Conservation (phyloP, 2,113 vertebrate genomes). For the Rhea pennata region DNA sequence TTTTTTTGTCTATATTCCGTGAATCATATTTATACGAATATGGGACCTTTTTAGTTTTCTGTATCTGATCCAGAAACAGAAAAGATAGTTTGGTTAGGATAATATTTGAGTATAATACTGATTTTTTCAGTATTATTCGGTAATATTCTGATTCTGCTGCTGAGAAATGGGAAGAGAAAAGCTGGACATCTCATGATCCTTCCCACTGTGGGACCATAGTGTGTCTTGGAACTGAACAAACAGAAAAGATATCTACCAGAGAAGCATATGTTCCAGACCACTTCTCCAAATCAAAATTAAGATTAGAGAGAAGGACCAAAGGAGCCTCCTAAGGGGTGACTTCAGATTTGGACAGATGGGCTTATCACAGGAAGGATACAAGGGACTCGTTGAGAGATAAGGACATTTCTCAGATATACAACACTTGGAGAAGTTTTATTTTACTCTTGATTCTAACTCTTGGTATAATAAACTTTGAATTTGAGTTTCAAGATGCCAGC, state of each 20-base stretch:
- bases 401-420: not conserved
- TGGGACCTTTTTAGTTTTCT: not conserved
- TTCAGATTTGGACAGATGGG: not conserved
- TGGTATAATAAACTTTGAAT: not conserved
- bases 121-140: not conserved
- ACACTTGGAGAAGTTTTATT: not conserved
- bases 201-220: not conserved
- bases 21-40: not conserved
- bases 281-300: conserved; percentile 42
- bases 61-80: not conserved
- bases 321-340: not conserved
- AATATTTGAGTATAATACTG: not conserved
- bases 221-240: conserved; percentile 5
- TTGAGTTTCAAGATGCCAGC: not conserved
- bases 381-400: not conserved
- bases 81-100: not conserved
- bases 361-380: not conserved
- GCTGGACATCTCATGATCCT: not conserved
- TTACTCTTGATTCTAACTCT: not conserved
- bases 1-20: not conserved
- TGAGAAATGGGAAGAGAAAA: not conserved
- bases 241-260: not conserved
- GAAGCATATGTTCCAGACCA: conserved; percentile 17
- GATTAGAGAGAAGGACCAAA: not conserved
- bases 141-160: not conserved